phyloP scores from a whole-genome alignment of 2,113 vertebrate genomes.

The Prionailurus viverrinus region DNA sequence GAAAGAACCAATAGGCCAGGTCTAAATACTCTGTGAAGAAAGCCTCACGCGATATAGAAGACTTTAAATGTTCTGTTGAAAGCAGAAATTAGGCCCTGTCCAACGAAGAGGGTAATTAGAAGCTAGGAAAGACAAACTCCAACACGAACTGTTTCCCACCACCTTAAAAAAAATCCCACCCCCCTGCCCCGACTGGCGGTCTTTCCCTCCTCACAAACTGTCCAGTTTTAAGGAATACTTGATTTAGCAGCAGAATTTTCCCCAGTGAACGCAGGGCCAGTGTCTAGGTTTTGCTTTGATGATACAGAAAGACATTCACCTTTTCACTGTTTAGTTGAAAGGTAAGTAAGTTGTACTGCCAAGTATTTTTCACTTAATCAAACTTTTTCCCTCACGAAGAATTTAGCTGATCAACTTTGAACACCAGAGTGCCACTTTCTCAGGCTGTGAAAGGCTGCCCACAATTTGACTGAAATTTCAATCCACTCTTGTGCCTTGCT shows the following conservation, averaged over 20 bases:
- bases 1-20: slow-evolving; percentile 56
- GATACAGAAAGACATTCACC: slow-evolving; percentile 56
- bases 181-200: neutral
- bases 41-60: slow-evolving; percentile 56
- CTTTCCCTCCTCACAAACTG: neutral
- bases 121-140: slow-evolving; percentile 57
- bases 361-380: slow-evolving; percentile 44
- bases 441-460: slow-evolving; percentile 78
- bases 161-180: neutral
- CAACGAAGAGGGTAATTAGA: slow-evolving; percentile 58
- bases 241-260: neutral
- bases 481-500: slow-evolving; percentile 63
- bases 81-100: slow-evolving; percentile 59
- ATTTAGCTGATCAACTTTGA: slow-evolving; percentile 26
- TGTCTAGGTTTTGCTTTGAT: slow-evolving; percentile 61
- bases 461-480: slow-evolving; percentile 72
- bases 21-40: slow-evolving; percentile 72
- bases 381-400: neutral
- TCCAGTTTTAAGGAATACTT: slow-evolving; percentile 27
- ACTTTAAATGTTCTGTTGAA: slow-evolving; percentile 51
- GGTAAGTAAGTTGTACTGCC: slow-evolving; percentile 32
- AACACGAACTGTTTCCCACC: slow-evolving; percentile 29
- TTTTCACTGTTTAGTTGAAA: slow-evolving; percentile 67
- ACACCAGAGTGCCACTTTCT: slow-evolving; percentile 36
- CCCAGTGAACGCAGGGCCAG: neutral